phyloP scores from a whole-genome alignment of 2,888 invertebrate genomes.

The Liodrosophila aerea region DNA sequence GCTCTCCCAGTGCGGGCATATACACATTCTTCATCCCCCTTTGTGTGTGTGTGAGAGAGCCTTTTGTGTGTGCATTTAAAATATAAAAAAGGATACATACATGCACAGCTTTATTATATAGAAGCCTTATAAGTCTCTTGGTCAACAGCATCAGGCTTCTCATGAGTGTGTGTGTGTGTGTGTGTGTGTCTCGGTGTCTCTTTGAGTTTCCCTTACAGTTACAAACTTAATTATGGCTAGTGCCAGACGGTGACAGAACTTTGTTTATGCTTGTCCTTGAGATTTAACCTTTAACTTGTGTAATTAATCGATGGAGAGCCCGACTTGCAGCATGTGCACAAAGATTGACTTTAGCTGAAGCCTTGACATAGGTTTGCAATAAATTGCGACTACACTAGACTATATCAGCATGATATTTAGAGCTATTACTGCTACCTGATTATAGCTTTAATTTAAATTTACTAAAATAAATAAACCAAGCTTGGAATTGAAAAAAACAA shows the following conservation, averaged over 20 bases:
- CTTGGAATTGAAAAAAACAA: too few species aligned
- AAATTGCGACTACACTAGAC: too few species aligned
- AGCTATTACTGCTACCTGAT: too few species aligned
- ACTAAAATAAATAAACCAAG: too few species aligned
- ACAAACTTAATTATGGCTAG: slow-evolving; percentile 14
- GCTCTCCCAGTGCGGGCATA: slow-evolving; percentile 11
- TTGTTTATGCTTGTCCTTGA: neutral
- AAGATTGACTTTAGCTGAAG: too few species aligned
- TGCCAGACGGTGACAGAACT: neutral
- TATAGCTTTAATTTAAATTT: too few species aligned
- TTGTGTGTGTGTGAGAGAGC: neutral
- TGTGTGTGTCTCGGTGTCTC: neutral
- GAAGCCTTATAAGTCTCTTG: neutral
- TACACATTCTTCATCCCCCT: neutral
- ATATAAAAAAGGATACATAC: slow-evolving; percentile 34
- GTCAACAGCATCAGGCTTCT: neutral
- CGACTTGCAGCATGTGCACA: too few species aligned
- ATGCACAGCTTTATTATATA: slow-evolving; percentile 12
- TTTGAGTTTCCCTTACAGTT: neutral
- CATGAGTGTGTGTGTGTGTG: neutral
- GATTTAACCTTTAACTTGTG: slow-evolving; percentile 18
- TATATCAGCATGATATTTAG: too few species aligned
- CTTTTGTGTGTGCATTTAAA: slow-evolving; percentile 36
- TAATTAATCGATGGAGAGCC: slow-evolving; percentile 18
- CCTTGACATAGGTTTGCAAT: too few species aligned